Percentiles rank a stretch among this genome's conserved stretches.
phyloP scores from a whole-genome alignment of 2,113 vertebrate genomes.

The Pseudois nayaur region DNA sequence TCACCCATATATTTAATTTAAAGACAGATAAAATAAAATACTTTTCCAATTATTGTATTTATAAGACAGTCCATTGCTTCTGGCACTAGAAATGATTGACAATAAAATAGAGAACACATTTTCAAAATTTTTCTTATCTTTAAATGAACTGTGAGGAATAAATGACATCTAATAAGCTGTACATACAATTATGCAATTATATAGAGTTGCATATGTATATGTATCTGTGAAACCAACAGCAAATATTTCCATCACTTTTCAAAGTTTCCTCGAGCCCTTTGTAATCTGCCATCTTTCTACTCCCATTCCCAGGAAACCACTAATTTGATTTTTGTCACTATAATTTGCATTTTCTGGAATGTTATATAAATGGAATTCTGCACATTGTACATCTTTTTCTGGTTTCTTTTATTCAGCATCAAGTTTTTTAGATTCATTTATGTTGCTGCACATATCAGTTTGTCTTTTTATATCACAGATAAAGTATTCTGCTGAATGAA shows the following conservation, averaged over 20 bases:
- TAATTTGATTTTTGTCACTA: not conserved
- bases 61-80: not conserved
- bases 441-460: not conserved
- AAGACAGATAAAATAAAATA: not conserved
- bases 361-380: not conserved
- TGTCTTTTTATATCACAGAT: not conserved
- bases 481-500: not conserved
- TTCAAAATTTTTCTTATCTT: not conserved
- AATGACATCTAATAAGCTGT: not conserved
- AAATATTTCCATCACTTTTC: not conserved
- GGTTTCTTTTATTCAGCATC: not conserved
- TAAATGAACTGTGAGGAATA: not conserved
- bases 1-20: not conserved
- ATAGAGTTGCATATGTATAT: not conserved
- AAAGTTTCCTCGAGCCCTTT: not conserved
- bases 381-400: not conserved
- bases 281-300: not conserved
- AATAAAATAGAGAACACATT: not conserved
- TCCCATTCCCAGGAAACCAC: not conserved
- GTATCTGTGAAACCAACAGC: not conserved
- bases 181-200: not conserved
- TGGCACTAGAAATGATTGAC: not conserved
- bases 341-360: not conserved
- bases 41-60: not conserved
- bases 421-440: not conserved